Evolutionary conservation across 2,113 vertebrate species (phyloP).

Genomic region (Aptenodytes forsteri): DNA sequence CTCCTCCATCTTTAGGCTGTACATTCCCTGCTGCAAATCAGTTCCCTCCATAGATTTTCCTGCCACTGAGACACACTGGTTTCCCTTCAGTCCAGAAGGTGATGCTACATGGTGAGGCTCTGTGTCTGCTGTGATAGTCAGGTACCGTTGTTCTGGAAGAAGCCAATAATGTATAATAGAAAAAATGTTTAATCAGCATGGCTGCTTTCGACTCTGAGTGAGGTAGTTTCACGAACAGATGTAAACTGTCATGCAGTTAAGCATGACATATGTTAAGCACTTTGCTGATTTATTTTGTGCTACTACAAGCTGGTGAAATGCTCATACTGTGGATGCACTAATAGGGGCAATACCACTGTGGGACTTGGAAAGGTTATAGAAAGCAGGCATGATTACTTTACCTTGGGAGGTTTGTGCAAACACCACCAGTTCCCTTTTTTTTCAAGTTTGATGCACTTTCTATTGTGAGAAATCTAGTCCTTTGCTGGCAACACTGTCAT

Average conservation of each 20-base stretch:
- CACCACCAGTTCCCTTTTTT: no score
- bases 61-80: fast-evolving
- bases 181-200: background rate
- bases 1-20: background rate
- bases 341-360: background rate
- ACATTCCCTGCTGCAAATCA: background rate
- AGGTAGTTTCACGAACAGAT: background rate
- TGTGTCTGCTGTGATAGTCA: background rate
- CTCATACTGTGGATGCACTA: background rate
- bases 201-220: background rate
- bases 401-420: background rate
- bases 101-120: background rate
- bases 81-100: background rate
- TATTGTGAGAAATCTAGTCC: background rate
- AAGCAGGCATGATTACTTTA: background rate
- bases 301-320: background rate
- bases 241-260: background rate
- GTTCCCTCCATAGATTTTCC: background rate
- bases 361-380: background rate
- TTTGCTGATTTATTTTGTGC: background rate
- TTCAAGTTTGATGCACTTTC: background rate
- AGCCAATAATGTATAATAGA: fast-evolving
- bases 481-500: background rate
- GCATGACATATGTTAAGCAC: no score
- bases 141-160: background rate